Evolutionary conservation across 1,140 invertebrate genomes (phyloP).

Genomic region (Drosophila baimaii): DNA sequence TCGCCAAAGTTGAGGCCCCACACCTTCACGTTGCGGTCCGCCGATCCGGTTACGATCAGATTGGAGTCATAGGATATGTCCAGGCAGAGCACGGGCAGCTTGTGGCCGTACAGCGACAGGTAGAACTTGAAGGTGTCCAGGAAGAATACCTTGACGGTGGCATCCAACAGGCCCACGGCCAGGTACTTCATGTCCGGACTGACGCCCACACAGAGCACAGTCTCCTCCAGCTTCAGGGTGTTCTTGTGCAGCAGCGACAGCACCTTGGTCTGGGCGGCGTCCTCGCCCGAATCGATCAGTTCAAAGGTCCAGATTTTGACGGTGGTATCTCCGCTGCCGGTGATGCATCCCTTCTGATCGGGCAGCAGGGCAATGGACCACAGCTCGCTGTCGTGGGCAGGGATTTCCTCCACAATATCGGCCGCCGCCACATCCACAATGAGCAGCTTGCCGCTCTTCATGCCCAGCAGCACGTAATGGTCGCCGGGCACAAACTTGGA

Average conservation of each 20-base stretch:
- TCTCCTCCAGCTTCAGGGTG: slow-evolving; percentile 94
- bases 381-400: slow-evolving; percentile 92
- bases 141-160: slow-evolving; percentile 98
- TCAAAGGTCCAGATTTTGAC: slow-evolving; percentile 98
- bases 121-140: slow-evolving; percentile 98
- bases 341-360: slow-evolving; percentile 92
- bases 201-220: slow-evolving; percentile 92
- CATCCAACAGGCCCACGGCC: slow-evolving; percentile 95
- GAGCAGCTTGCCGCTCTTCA: slow-evolving; percentile 93
- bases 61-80: slow-evolving; percentile 97
- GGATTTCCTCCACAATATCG: slow-evolving; percentile 90
- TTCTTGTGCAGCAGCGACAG: slow-evolving; percentile 92
- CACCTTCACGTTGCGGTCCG: slow-evolving; percentile 97
- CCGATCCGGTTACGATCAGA: slow-evolving; percentile 96
- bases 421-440: slow-evolving; percentile 94
- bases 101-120: slow-evolving; percentile 97
- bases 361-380: slow-evolving; percentile 91
- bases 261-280: slow-evolving; percentile 84
- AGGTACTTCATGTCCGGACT: slow-evolving; percentile 95
- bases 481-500: slow-evolving; percentile 96
- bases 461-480: slow-evolving; percentile 94
- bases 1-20: slow-evolving; percentile 99
- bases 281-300: slow-evolving; percentile 86
- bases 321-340: slow-evolving; percentile 94
- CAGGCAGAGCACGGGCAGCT: slow-evolving; percentile 95